Base-by-base conservation (phyloP, 2,797 vertebrate genomes). In the Sebastes kiyomatsui region DNA sequence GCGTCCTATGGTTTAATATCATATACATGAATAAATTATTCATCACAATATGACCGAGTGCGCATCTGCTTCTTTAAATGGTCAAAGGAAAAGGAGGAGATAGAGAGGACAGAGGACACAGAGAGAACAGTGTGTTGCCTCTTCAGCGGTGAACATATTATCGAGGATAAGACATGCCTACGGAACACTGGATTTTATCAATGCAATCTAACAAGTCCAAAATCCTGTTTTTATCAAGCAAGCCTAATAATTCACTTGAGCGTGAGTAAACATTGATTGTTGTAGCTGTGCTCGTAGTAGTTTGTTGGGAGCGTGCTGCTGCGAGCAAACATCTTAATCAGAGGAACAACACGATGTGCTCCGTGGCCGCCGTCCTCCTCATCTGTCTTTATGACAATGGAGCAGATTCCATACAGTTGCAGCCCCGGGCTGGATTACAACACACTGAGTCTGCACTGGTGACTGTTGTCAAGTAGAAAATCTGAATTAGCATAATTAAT, bases 311-410 rank as follows among this genome's bases (percentile, higher is more conserved):
- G 11, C 68, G 66, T 25, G 65, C 60, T 27, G 76, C 83, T 78
- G 35, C 52, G 70, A 71, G 66, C 69, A 71, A 80, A 80, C 60
- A 69, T 83, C 81, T 85, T 78, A 79, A 83, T 87, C 70, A 79
- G 49, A n/a, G 55, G 14, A 87, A 33, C 58, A 55, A 67, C 65
- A 70, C 2, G 5, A 42, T 33, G 49, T 70, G 66, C 35, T 84
- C 46, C n/a, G 72, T 52, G 64, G 77, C 28, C 59, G 5, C 38
- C 3, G 28, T 28, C 14, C 2, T 81, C 74, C 77, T 81, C 67
- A n/a, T 89, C 55, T 54, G 71, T 78, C 74, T 82, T 85, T 16
- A 22, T 85, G 73, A 83, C 84, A 77, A 65, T 52, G 10, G 49
- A 70, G 66, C 76, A 75, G 59, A 77, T 70, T 77, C 42, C 32